Base-by-base conservation (phyloP, 2,113 vertebrate species). In the Phyllostomus hastatus region DNA sequence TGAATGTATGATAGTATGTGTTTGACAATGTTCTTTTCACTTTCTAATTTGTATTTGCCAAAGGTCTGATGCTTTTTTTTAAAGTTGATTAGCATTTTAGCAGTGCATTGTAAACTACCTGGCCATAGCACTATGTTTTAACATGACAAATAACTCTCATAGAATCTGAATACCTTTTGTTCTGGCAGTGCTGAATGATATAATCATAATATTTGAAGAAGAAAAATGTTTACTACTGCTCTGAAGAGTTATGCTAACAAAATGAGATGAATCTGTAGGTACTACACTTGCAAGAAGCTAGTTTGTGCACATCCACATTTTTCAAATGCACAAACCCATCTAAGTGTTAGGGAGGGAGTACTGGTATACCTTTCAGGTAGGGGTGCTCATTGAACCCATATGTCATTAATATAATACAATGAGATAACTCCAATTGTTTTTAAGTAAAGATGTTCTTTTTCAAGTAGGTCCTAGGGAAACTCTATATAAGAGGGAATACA, bases 241-340 rank as follows among this genome's bases (percentile, higher is more conserved):
- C 66, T 87, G 89, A 98, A 97, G 94, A 83, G 10, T 88, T 94
- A 38, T 57, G n/a, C 59, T 89, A 89, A 96, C 86, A 94, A 96
- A 84, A 66, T 15, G 48, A 86, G 86, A 90, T 78, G n/a, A 12
- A 52, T 33, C 17, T 96, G 33, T 95, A 90, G 81, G 70, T 15
- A 83, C 6, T 15, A 83, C 6, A 41, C 84, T 7, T 54, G 1
- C 83, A 64, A 73, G 76, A 70, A 73, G 26, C 89, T 64, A 75
- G n/a, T 16, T 41, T 28, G 26, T n/a, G 8, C 12, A 2, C 80
- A 8, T 8, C 15, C 33, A 10, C 41, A 41, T 52, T 14, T 75
- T 54, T 88, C 38, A 75, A 91, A 72, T 15, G 31, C 31, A 69
- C 54, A 81, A 19, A 28, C 22, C 78, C 50, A 66, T 64, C 10